Evolutionary conservation across 2,888 invertebrate species (phyloP).

Genomic region (Aspidiotus destructor): DNA sequence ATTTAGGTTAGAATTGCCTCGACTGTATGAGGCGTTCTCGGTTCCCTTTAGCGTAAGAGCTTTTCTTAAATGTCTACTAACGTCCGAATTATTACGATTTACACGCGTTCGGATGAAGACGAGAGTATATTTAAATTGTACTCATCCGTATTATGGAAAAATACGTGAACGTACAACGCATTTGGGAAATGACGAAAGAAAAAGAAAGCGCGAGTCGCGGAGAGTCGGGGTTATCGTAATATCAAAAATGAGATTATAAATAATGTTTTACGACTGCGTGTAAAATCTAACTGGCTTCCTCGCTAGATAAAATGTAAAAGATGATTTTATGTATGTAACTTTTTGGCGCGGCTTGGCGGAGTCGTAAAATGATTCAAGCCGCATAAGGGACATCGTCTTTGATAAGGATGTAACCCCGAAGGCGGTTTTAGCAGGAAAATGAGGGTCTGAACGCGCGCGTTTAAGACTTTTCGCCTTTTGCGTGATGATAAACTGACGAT

Average conservation of each 20-base stretch:
- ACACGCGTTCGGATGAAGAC: no score
- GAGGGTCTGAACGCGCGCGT: constrained; percentile 27
- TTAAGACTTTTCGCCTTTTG: constrained; percentile 25
- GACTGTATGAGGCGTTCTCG: no score
- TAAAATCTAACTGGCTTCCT: constrained; percentile 31
- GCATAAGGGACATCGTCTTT: constrained; percentile 30
- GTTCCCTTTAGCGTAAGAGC: no score
- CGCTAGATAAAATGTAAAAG: constrained; percentile 27
- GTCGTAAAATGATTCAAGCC: constrained; percentile 32
- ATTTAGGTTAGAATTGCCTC: no score
- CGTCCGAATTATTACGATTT: no score
- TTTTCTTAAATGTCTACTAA: no score
- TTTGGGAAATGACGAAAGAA: constrained; percentile 17
- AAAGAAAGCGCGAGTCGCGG: constrained; percentile 1
- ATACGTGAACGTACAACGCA: constrained; percentile 7
- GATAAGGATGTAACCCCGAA: constrained; percentile 30
- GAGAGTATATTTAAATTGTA: constrained; percentile 25
- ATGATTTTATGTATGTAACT: constrained; percentile 27
- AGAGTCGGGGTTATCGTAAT: constrained; percentile 24
- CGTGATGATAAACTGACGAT: constrained; percentile 28
- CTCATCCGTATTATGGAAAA: background rate
- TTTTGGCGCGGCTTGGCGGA: constrained; percentile 28
- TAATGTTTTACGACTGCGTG: constrained; percentile 29
- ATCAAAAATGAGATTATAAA: constrained; percentile 32
- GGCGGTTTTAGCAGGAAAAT: constrained; percentile 13